These are phyloP conservation scores for Athalia circularis DNA, from an alignment of 2,888 invertebrate genomes.

Conservation along the genomic window DNA sequence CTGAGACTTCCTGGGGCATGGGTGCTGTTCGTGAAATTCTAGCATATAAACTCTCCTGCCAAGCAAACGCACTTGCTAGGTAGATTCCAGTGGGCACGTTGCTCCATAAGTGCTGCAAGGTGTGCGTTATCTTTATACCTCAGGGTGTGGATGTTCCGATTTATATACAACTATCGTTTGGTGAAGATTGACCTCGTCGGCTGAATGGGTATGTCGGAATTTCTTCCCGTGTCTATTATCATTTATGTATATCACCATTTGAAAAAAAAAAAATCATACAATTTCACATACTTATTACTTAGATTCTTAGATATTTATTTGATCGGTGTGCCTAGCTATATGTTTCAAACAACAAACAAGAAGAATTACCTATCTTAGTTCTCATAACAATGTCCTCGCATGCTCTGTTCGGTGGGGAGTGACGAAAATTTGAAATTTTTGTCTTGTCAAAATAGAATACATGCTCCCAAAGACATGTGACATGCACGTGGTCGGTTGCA, in stretches of 20 bases:
- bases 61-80: not conserved
- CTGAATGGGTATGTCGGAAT: slow-evolving; percentile 30
- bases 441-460: too few relatives aligned
- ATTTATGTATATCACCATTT: not conserved
- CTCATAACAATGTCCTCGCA: too few relatives aligned
- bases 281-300: not conserved
- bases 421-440: too few relatives aligned
- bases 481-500: not conserved
- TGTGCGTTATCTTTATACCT: not conserved
- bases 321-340: too few relatives aligned
- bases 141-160: slow-evolving; percentile 13
- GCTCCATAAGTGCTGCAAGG: not conserved
- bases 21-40: slow-evolving; percentile 14
- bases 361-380: too few relatives aligned
- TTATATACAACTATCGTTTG: not conserved
- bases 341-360: too few relatives aligned
- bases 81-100: slow-evolving; percentile 11
- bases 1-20: slow-evolving; percentile 15
- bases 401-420: too few relatives aligned
- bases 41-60: not conserved
- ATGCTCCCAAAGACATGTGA: too few relatives aligned
- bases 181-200: slow-evolving; percentile 8
- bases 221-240: not conserved
- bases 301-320: not conserved
- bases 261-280: not conserved